Evolutionary conservation across 1,140 invertebrate species (phyloP).

Genomic region (Heliconius hermathena): DNA sequence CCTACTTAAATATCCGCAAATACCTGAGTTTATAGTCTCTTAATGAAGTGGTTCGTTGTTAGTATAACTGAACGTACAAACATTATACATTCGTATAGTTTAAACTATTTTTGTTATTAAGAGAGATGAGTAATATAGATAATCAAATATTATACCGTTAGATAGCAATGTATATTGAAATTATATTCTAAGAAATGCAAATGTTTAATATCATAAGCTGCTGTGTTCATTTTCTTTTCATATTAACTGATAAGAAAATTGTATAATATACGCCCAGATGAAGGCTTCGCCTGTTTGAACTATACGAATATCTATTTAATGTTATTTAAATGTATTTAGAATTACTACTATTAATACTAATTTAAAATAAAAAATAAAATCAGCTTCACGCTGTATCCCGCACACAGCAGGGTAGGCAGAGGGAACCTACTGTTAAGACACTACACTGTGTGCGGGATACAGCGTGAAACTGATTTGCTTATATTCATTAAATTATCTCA

Average conservation of each 20-base stretch:
- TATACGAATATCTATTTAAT: no score
- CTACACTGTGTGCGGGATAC: no score
- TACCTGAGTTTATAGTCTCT: constrained; percentile 28
- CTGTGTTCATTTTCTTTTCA: not conserved
- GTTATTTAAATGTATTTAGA: no score
- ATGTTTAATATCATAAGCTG: not conserved
- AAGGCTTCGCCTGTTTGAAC: no score
- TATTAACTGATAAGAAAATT: not conserved
- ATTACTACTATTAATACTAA: no score
- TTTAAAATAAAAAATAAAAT: no score
- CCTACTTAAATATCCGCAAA: constrained; percentile 25
- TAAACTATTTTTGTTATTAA: not conserved
- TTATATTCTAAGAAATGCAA: not conserved
- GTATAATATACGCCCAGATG: not conserved
- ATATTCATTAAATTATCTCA: not conserved
- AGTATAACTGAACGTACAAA: constrained; percentile 26
- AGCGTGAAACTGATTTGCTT: no score
- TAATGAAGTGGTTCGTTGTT: constrained; percentile 33
- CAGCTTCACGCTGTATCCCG: no score
- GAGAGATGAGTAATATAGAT: not conserved
- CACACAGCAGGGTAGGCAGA: no score
- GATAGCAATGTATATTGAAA: not conserved
- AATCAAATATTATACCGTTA: constrained; percentile 6
- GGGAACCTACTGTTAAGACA: no score
- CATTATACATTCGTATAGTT: constrained; percentile 10